These are phyloP conservation scores for Drosophila pachea DNA, from an alignment of 1,140 invertebrate species.

Conservation along the genomic window DNA sequence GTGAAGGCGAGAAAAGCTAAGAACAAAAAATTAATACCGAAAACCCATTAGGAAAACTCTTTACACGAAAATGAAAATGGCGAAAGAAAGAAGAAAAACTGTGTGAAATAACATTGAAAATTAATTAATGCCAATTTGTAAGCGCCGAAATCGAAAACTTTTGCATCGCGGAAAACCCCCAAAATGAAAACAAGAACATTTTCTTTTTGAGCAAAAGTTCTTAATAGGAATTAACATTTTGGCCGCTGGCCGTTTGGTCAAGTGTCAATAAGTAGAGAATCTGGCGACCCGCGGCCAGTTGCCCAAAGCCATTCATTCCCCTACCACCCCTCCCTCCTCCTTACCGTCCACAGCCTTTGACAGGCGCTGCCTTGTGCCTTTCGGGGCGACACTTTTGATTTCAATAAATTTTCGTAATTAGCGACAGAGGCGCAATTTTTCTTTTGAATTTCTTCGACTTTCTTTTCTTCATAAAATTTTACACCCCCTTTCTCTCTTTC, in stretches of 20 bases:
- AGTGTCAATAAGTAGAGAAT: conserved; percentile 69
- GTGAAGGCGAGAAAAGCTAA: conserved; percentile 3
- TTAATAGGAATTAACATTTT: conserved; percentile 77
- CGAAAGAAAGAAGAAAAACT: conserved; percentile 19
- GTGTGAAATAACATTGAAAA: conserved; percentile 50
- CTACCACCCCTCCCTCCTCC: not conserved
- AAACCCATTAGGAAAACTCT: conserved; percentile 21
- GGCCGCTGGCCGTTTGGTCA: conserved; percentile 70
- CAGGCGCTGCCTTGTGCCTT: not conserved
- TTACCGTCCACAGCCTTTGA: no score
- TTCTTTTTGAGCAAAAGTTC: conserved; percentile 67
- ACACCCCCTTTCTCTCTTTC: not conserved
- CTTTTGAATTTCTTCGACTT: conserved; percentile 37
- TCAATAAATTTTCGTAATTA: conserved; percentile 76
- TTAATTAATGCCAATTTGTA: conserved; percentile 77
- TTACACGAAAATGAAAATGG: conserved; percentile 1
- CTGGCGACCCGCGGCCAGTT: conserved; percentile 25
- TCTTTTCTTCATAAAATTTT: conserved; percentile 16
- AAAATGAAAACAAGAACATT: conserved; percentile 37
- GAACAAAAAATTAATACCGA: conserved; percentile 1
- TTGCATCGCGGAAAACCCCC: conserved; percentile 33
- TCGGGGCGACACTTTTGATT: conserved; percentile 67
- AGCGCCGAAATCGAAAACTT: conserved; percentile 74
- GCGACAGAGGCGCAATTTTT: conserved; percentile 68
- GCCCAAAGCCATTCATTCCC: conserved; percentile 48